A percentile compares a stretch with the other conserved stretches of the same genome.
phyloP scores from a whole-genome alignment of 2,113 vertebrate genomes.

The Ursus arctos region DNA sequence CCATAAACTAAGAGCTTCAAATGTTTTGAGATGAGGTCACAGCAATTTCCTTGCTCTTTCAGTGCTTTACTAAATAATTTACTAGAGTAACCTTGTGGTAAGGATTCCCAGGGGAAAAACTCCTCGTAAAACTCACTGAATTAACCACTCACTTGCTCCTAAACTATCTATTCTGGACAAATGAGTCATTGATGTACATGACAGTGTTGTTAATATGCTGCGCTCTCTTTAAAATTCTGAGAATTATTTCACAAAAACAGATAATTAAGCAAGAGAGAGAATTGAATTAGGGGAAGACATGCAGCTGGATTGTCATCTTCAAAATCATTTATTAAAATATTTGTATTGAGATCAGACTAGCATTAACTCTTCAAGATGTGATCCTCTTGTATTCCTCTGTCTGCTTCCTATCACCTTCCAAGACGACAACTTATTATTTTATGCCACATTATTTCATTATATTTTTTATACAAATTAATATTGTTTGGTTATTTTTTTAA shows the following conservation, averaged over 20 bases:
- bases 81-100: conserved; percentile 44
- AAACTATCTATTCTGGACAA: conserved; percentile 51
- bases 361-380: neutral
- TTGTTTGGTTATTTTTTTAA: neutral
- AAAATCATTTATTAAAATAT: neutral
- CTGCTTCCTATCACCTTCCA: neutral
- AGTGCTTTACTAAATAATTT: conserved; percentile 76
- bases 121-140: conserved; percentile 54
- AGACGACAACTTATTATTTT: neutral
- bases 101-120: conserved; percentile 47
- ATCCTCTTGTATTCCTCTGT: neutral
- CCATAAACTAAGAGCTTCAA: conserved; percentile 54
- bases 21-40: conserved; percentile 65
- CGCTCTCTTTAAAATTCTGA: conserved; percentile 52
- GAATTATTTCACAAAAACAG: neutral
- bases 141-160: conserved; percentile 49
- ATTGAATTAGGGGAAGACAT: neutral
- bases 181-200: conserved; percentile 57
- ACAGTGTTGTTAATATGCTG: neutral
- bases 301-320: neutral
- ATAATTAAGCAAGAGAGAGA: conserved; percentile 52
- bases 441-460: neutral
- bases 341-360: neutral
- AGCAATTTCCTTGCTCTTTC: conserved; percentile 61
- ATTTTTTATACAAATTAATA: neutral